Conservation (phyloP, 1,140 invertebrate species). For the Riptortus pedestris region DNA sequence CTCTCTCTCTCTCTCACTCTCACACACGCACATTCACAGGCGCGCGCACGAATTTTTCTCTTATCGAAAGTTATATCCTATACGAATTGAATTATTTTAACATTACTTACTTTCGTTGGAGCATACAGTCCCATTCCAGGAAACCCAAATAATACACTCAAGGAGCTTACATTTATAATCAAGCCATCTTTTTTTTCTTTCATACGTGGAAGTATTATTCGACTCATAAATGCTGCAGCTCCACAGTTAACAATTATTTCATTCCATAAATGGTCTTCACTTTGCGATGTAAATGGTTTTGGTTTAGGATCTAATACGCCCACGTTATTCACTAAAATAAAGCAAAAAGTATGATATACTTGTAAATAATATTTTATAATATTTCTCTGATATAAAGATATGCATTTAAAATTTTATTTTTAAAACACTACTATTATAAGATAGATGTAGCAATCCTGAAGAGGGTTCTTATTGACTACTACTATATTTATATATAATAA, state of each 20-base stretch:
- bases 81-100: too few relatives aligned
- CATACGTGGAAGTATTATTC: not conserved
- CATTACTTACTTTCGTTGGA: not conserved
- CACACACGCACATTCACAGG: too few relatives aligned
- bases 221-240: not conserved
- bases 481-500: too few relatives aligned
- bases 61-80: too few relatives aligned
- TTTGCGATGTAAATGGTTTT: not conserved
- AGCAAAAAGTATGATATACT: not conserved
- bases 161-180: not conserved
- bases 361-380: too few relatives aligned
- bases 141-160: not conserved
- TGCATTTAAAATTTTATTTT: too few relatives aligned
- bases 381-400: too few relatives aligned
- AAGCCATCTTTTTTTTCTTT: not conserved
- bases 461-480: too few relatives aligned
- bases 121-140: not conserved
- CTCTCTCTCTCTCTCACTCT: too few relatives aligned
- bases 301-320: not conserved
- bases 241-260: not conserved
- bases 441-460: too few relatives aligned
- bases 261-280: not conserved
- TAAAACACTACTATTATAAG: too few relatives aligned
- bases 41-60: too few relatives aligned
- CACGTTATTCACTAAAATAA: not conserved